phyloP scores from a whole-genome alignment of 2,113 vertebrate genomes.

The Bubalus kerabau region DNA sequence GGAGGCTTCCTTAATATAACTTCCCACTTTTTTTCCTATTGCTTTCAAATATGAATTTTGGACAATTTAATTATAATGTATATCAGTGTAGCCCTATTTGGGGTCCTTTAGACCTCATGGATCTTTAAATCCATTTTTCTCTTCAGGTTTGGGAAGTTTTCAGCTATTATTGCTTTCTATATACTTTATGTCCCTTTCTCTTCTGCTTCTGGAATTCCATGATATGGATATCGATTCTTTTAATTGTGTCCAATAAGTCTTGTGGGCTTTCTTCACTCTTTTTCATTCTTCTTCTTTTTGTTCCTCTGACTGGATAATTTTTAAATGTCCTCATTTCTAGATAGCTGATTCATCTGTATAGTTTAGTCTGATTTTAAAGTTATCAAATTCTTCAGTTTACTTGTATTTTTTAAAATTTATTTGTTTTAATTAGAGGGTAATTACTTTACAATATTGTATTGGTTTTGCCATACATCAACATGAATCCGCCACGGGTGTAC shows the following conservation, averaged over 20 bases:
- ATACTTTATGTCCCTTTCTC: not conserved
- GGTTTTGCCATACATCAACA: no score
- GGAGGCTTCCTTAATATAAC: not conserved
- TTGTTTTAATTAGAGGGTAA: no score
- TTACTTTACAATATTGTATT: no score
- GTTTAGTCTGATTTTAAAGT: not conserved
- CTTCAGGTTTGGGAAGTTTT: not conserved
- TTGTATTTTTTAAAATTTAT: not conserved
- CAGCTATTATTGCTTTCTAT: not conserved
- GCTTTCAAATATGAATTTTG: not conserved
- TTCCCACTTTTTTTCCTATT: not conserved
- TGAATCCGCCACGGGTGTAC: no score
- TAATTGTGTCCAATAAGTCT: not conserved
- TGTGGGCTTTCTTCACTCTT: not conserved
- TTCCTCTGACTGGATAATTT: not conserved
- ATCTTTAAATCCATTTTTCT: not conserved
- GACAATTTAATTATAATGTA: not conserved
- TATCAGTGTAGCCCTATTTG: not conserved
- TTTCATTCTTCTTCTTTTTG: not conserved
- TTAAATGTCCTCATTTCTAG: not conserved
- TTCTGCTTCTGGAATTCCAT: not conserved
- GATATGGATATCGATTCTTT: not conserved
- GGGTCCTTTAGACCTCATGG: not conserved
- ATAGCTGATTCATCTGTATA: not conserved
- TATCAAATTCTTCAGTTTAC: not conserved